phyloP scores from a whole-genome alignment of 2,113 vertebrate species.

The Entomyzon cyanotis region DNA sequence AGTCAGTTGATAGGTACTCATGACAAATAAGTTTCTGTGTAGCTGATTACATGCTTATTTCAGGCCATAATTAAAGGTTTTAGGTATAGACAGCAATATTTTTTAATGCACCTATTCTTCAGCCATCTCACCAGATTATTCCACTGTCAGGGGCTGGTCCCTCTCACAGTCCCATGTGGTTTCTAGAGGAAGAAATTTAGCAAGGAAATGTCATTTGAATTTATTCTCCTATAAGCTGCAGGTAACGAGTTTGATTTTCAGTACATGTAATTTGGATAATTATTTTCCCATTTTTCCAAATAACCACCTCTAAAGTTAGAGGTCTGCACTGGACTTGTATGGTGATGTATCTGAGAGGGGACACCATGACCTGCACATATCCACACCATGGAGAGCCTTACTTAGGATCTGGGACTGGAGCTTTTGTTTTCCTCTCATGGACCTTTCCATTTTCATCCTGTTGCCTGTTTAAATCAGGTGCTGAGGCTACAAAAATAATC shows the following conservation, averaged over 20 bases:
- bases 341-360: not conserved
- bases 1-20: not conserved
- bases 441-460: not conserved
- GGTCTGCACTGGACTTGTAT: not conserved
- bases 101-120: not conserved
- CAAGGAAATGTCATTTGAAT: not conserved
- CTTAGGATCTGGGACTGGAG: fast-evolving
- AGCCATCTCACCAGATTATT: not conserved
- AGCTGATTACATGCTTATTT: not conserved
- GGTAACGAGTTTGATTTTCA: not conserved
- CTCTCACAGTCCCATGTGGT: not conserved
- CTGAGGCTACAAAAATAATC: not conserved
- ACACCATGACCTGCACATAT: not conserved
- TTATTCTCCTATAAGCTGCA: not conserved
- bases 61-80: not conserved
- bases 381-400: not conserved
- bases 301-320: not conserved
- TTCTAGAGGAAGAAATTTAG: not conserved
- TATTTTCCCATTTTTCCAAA: not conserved
- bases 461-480: not conserved
- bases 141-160: not conserved
- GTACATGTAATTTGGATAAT: not conserved
- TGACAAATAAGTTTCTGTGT: not conserved
- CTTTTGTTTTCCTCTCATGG: not conserved
- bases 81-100: not conserved